Evolutionary conservation across 2,113 vertebrate species (phyloP), one percentile per base, ranked within the genome.

Genomic region (Rhodinocichla rosea): DNA sequence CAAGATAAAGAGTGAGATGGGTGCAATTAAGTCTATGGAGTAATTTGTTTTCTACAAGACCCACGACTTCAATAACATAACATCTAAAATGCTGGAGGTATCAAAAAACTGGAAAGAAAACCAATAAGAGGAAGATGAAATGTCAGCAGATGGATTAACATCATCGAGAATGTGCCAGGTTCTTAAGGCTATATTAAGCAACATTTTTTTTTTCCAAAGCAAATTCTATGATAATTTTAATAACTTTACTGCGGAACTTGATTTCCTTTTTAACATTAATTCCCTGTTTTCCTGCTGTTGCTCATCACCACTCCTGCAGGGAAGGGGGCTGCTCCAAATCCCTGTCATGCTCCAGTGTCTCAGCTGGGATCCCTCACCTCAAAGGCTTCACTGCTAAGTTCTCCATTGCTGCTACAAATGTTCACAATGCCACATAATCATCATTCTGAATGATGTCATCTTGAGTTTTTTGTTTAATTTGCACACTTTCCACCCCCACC

Each of bases 21-120:
- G 64, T 91, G 88, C 92, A 96, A 93, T 97, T 97, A 97, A 96
- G 49, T 95, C 84, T 82, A 33, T 92, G 84, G 92, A 42, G 92
- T 96, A 97, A 97, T 97, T 94, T 96, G 96, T 94, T 96, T 96
- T 96, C 94, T 96, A 95, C 92, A 90, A 92, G 93, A 87, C 90
- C 88, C 71, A 83, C 69, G 94, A 90, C 94, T 97, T 97, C 90
- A 95, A 95, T 95, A 97, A 95, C 89, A 91, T 92, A 95, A 92
- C 82, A 95, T 93, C 94, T 86, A 97, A 95, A 96, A 90, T 94
- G 95, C 97, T 97, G 92, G 89, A 95, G 95, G 94, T 95, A 92
- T 96, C 90, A 96, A 92, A 95, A 96, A 96, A 74, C 93, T 96
- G 91, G 85, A 95, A 97, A 73, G 70, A 96, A 96, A 94, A 89